These are phyloP conservation scores for Danionella dracula DNA, from an alignment of 2,797 vertebrate genomes.

Conservation along the genomic window DNA sequence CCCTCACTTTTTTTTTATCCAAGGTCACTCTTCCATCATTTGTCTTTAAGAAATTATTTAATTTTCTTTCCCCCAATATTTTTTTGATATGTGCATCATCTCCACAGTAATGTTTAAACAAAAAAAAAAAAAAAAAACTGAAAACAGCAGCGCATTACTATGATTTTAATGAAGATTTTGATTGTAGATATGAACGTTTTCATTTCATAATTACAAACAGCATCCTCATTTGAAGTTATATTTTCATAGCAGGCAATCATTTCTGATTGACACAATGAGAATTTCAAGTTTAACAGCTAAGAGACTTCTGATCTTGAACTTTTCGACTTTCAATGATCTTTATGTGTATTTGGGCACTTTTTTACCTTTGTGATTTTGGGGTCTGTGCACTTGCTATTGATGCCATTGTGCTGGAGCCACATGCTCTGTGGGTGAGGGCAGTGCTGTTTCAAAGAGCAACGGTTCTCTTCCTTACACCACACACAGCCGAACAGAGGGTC, in stretches of 20 bases:
- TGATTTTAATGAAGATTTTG: too few relatives aligned
- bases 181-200: too few relatives aligned
- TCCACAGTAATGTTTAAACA: neutral
- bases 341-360: conserved; percentile 13
- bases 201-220: too few relatives aligned
- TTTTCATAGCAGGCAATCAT: too few relatives aligned
- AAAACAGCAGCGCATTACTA: too few relatives aligned
- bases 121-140: too few relatives aligned
- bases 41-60: conserved; percentile 32
- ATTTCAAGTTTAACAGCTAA: neutral
- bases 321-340: conserved; percentile 2
- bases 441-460: conserved; percentile 92
- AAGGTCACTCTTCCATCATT: conserved; percentile 34
- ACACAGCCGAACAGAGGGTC: conserved; percentile 90
- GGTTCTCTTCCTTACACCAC: conserved; percentile 88
- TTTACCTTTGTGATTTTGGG: conserved; percentile 92
- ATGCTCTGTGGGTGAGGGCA: conserved; percentile 83
- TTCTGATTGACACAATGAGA: neutral
- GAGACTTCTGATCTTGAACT: neutral
- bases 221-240: too few relatives aligned
- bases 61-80: conserved; percentile 18
- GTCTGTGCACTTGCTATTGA: conserved; percentile 92
- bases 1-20: neutral
- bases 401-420: conserved; percentile 85
- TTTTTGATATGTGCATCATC: conserved; percentile 42